These are phyloP conservation scores for Pangasius mekongensis DNA, from an alignment of 2,797 vertebrate species.

Conservation along the genomic window DNA sequence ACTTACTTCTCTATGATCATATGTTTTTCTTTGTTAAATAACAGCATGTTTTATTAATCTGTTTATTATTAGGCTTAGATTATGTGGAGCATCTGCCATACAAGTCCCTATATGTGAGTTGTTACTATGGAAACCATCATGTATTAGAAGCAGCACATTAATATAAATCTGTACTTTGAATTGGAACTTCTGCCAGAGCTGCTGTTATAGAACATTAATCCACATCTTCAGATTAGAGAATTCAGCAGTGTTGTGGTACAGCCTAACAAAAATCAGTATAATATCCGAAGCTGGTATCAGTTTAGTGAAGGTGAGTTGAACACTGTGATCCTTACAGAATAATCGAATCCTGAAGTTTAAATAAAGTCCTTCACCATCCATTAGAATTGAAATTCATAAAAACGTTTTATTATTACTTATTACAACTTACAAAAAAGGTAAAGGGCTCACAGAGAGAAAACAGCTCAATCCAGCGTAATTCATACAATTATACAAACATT, in stretches of 20 bases:
- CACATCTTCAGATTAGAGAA: background rate
- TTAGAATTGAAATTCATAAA: slow-evolving; percentile 61
- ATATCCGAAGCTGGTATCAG: background rate
- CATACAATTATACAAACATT: slow-evolving; percentile 69
- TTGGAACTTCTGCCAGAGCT: too few species aligned
- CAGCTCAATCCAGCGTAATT: slow-evolving; percentile 46
- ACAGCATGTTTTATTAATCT: background rate
- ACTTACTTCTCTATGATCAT: background rate
- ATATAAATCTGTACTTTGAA: too few species aligned
- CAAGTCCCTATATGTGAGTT: background rate
- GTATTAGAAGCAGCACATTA: background rate
- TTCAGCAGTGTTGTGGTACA: background rate
- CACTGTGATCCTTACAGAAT: background rate
- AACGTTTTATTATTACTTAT: slow-evolving; percentile 70
- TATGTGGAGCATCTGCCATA: background rate
- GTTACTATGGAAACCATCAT: background rate
- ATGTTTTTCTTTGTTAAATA: background rate
- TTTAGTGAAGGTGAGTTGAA: background rate
- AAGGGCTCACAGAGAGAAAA: slow-evolving; percentile 69
- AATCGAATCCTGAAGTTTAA: too few species aligned
- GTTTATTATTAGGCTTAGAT: background rate
- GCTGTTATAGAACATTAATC: background rate
- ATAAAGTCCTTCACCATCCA: background rate
- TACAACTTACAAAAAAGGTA: slow-evolving; percentile 60
- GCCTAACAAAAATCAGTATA: background rate